phyloP scores from a whole-genome alignment of 1,140 invertebrate genomes.

The Scaptodrosophila lebanonensis region DNA sequence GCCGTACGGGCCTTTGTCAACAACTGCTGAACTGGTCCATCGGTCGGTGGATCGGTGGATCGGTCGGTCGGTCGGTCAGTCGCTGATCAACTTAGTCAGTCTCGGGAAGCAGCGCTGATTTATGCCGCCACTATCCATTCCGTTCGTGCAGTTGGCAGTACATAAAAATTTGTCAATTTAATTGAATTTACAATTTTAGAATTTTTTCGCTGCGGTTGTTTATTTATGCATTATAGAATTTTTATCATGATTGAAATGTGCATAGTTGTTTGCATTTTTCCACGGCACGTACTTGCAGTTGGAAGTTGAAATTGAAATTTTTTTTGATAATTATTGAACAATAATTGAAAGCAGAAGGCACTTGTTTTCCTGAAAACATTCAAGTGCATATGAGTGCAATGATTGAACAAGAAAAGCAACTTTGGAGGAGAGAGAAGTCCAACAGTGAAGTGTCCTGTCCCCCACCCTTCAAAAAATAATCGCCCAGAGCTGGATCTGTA shows the following conservation, averaged over 20 bases:
- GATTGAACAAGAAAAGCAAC: too few relatives aligned
- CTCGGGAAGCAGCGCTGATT: too few relatives aligned
- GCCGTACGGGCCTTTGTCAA: conserved; percentile 1
- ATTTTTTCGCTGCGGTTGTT: conserved; percentile 35
- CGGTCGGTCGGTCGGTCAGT: not conserved
- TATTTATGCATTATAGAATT: conserved; percentile 54
- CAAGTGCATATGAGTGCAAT: too few relatives aligned
- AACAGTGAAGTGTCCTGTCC: too few relatives aligned
- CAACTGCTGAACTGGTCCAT: not conserved
- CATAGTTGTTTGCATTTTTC: conserved; percentile 35
- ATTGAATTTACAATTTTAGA: conserved; percentile 65
- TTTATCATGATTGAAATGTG: conserved; percentile 70
- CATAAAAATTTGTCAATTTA: conserved; percentile 75
- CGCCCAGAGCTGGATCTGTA: too few relatives aligned
- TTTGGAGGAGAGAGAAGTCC: too few relatives aligned
- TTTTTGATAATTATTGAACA: not conserved
- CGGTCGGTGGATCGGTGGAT: too few relatives aligned
- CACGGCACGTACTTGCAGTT: too few relatives aligned
- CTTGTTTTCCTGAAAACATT: too few relatives aligned
- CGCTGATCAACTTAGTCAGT: conserved; percentile 3
- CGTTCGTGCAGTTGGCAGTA: conserved; percentile 15
- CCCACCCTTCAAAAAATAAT: too few relatives aligned
- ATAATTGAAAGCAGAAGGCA: too few relatives aligned
- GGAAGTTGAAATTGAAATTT: too few relatives aligned
- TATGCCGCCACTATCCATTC: conserved; percentile 29